Conservation (phyloP, 2,113 vertebrate genomes). For the Mastomys natalensis region DNA sequence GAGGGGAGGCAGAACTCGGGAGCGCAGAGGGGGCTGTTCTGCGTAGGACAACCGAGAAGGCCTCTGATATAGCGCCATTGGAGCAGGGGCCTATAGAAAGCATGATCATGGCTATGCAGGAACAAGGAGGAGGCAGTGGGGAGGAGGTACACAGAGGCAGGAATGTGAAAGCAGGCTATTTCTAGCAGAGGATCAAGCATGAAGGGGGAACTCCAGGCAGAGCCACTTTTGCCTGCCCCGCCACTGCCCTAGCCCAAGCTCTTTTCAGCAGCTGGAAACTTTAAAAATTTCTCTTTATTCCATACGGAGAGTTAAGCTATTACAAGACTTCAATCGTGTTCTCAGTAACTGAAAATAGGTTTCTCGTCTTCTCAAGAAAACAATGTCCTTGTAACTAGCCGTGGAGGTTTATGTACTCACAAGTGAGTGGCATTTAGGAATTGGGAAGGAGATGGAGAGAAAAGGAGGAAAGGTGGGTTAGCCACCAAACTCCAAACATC, state of each 20-base stretch:
- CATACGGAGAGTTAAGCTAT: not conserved
- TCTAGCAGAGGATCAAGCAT: not conserved
- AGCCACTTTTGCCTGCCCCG: not conserved
- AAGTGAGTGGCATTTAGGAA: not conserved
- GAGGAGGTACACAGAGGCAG: not conserved
- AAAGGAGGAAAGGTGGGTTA: not conserved
- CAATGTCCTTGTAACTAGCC: not conserved
- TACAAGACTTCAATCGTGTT: not conserved
- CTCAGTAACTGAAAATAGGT: not conserved
- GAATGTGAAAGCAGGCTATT: not conserved
- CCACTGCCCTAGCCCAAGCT: not conserved
- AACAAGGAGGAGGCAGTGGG: not conserved
- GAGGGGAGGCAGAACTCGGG: too few relatives aligned
- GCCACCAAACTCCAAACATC: too few relatives aligned
- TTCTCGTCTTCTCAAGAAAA: not conserved
- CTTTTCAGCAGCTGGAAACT: not conserved
- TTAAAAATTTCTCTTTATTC: not conserved
- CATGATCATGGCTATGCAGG: not conserved
- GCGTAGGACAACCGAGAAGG: not conserved
- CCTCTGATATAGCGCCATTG: not conserved
- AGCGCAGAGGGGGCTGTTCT: not conserved
- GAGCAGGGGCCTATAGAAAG: not conserved
- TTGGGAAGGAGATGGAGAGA: not conserved
- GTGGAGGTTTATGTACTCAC: not conserved
- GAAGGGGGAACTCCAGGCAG: too few relatives aligned